These are phyloP conservation scores for Watersipora subatra DNA, from an alignment of 1,140 invertebrate species.

Conservation along the genomic window DNA sequence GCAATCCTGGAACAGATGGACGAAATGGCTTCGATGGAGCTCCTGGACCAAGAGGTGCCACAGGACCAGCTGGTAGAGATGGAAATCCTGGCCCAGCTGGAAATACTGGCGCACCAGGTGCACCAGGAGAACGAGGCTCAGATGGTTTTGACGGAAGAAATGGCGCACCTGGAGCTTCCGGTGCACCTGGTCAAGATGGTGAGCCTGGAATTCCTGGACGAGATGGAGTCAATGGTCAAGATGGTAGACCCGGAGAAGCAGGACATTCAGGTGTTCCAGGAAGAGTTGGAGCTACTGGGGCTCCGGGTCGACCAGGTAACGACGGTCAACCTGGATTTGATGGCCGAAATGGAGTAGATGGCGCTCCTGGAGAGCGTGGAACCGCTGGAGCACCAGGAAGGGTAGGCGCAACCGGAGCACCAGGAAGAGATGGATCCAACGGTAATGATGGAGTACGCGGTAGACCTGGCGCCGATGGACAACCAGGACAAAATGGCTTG, in stretches of 20 bases:
- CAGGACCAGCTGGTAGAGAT: neutral
- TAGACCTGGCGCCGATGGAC: conserved; percentile 17
- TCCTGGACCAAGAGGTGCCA: neutral
- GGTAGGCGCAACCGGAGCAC: neutral
- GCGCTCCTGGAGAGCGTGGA: conserved; percentile 8
- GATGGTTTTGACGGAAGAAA: neutral
- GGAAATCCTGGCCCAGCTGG: conserved; percentile 8
- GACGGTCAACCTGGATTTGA: neutral
- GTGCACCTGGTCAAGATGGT: neutral
- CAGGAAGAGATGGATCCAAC: conserved; percentile 9
- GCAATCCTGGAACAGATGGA: conserved; percentile 54
- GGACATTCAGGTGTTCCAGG: conserved; percentile 7
- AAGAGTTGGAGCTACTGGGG: neutral
- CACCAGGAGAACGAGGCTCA: neutral
- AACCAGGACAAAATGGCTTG: conserved; percentile 9
- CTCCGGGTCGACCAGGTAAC: conserved; percentile 39
- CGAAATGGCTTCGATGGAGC: conserved; percentile 19
- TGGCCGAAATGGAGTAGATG: neutral
- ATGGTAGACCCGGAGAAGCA: conserved; percentile 2
- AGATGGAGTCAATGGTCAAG: neutral
- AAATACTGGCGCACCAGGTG: neutral
- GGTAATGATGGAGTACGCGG: conserved; percentile 12
- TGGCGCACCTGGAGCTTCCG: neutral
- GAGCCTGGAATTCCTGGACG: neutral
- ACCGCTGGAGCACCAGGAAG: conserved; percentile 5